A percentile compares a stretch with the other conserved stretches of the same genome.
phyloP scores from a whole-genome alignment of 2,113 vertebrate species.

The Parotia lawesii region DNA sequence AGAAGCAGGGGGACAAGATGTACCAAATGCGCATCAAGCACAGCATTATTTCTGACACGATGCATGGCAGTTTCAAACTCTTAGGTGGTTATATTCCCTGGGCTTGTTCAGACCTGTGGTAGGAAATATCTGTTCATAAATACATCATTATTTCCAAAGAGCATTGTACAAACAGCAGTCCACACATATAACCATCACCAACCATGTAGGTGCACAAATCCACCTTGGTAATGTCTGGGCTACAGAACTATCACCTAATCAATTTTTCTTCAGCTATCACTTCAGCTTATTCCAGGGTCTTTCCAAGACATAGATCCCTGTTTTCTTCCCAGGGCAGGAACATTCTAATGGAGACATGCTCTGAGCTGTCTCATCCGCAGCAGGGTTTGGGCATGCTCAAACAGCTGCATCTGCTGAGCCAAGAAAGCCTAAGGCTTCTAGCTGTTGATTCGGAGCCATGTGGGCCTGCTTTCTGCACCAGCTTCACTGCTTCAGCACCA shows the following conservation, averaged over 20 bases:
- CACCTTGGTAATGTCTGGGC: background rate
- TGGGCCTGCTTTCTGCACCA: background rate
- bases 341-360: background rate
- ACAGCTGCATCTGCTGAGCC: background rate
- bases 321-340: background rate
- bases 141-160: background rate
- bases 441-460: background rate
- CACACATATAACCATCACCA: background rate
- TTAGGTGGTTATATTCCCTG: background rate
- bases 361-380: background rate
- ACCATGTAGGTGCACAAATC: background rate
- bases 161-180: background rate
- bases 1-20: background rate
- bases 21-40: fast-evolving
- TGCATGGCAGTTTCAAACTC: background rate
- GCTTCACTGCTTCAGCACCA: background rate
- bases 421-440: background rate
- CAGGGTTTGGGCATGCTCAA: background rate
- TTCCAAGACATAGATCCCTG: background rate
- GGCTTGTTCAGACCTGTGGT: background rate
- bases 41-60: background rate
- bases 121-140: background rate
- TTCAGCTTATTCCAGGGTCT: background rate
- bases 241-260: background rate
- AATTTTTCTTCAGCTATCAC: background rate